Evolutionary conservation across 2,113 vertebrate genomes (phyloP).

Genomic region (Hystrix cristata): DNA sequence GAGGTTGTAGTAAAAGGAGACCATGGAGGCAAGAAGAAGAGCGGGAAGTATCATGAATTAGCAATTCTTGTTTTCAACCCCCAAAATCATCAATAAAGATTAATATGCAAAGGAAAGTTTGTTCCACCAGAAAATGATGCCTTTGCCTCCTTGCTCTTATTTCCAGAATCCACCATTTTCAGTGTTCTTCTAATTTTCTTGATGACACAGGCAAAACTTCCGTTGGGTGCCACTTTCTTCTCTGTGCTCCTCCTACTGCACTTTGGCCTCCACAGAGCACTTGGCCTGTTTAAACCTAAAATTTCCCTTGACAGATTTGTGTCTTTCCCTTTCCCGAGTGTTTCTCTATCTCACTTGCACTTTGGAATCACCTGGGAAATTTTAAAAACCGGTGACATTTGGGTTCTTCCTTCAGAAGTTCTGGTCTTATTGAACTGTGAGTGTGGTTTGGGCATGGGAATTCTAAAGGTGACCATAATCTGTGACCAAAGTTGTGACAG

Average conservation of each 20-base stretch:
- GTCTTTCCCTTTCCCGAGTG: neutral
- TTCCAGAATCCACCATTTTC: neutral
- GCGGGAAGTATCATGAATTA: neutral
- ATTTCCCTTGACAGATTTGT: neutral
- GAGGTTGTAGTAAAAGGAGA: conserved; percentile 23
- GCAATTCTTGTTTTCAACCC: conserved; percentile 13
- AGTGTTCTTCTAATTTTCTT: neutral
- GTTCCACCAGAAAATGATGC: neutral
- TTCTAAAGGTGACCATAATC: conserved; percentile 3
- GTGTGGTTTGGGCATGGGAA: neutral
- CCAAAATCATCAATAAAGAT: neutral
- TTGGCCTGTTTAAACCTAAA: conserved; percentile 40
- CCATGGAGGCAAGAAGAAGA: neutral
- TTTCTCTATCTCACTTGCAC: conserved; percentile 29
- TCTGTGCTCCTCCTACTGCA: neutral
- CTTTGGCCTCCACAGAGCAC: neutral
- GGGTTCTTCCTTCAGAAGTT: neutral
- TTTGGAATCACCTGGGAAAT: conserved; percentile 15
- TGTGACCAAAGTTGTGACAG: neutral
- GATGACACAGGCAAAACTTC: neutral
- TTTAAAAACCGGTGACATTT: conserved; percentile 38
- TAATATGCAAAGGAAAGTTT: neutral
- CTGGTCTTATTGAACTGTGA: neutral
- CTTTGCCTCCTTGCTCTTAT: neutral
- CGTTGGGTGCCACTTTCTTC: conserved; percentile 3